Evolutionary conservation across 2,888 invertebrate species (phyloP), one percentile per base, ranked within the genome.

Genomic region (Dynastes grantii): DNA sequence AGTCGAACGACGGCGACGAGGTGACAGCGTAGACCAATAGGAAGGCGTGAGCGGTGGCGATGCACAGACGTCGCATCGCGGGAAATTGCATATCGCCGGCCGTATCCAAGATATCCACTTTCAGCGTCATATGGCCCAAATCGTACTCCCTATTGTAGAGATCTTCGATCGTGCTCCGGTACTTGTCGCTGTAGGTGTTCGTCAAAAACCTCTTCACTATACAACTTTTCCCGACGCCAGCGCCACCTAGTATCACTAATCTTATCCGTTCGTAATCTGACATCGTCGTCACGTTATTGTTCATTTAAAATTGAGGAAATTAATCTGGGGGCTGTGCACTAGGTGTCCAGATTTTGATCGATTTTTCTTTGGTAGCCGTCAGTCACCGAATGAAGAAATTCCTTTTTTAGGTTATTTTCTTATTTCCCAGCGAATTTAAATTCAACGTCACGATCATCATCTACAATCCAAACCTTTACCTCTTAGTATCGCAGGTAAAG

Each of bases 1-100:
- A 92, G 81, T 92, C 92, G 86, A 95, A 95, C 78, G 94, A 95
- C 71, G 93, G 91, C 79, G 91, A 91, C 75, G 95, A 94, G 71
- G 95, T 95, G 65, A 95, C 92, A 73, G 95, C 93, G 88, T 96
- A 97, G 27, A 97, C 96, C 79, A 97, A 90, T 77, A 97, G 92
- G 87, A 97, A 97, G 76, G 96, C 97, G 88, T 96, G 95, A 53
- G 96, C 96, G 2, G 95, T 96, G 55, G 96, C 94, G 85, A 97
- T 96, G 85, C 95, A 95, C 81, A 97, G 90, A 76, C 96, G 91
- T 81, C 96, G 91, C 97, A 97, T 97, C 78, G 96, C 97, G 8
- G 97, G 97, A 88, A 97, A 97, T 87, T 95, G 95, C 89, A 95
- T 93, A 87, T 96, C 96, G 29, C 96, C 96, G 82, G 94, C 94